Base-by-base conservation (phyloP, 2,113 vertebrate genomes). In the Apeltes quadracus region DNA sequence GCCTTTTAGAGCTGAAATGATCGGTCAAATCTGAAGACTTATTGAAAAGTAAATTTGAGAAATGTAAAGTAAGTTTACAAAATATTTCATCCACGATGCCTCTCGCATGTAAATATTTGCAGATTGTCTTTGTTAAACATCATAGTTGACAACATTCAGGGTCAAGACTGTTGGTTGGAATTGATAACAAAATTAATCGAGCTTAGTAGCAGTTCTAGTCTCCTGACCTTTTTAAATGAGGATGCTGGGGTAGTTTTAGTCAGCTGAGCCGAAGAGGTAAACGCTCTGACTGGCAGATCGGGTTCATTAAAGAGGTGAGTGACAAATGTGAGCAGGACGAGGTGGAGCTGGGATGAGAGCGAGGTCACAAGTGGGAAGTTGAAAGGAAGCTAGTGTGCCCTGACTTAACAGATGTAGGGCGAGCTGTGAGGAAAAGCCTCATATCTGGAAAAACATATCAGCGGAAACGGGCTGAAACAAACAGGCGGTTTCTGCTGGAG, bases 311-410 rank as follows among this genome's bases (percentile, higher is more conserved):
- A 32, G 15, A 55, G 41, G 48, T 1, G 0, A 46, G 23, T 20
- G 69, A 39, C 44, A 29, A 38, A 72, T 58, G 65, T 67, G 34
- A 64, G 22, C 38, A 18, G 15, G 51, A 29, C 7, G 44, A 72
- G 57, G 36, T 50, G n/a, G 4, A 39, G 54, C 34, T 20, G 65
- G 25, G 66, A 69, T 54, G 68, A 68, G 48, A 57, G 34, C 3
- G 48, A 79, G 79, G 81, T 78, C 78, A 72, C 48, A 79, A 78
- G 61, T 89, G 77, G 75, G 68, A 65, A 72, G 67, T 66, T 43
- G 81, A 87, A 55, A 82, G 89, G 90, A 91, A 88, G 62, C 44
- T 14, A 9, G 43, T 69, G 62, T 73, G 80, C 78, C 73, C 88
- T 84, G 82, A 85, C 55, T 87, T 84, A 53, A 79, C 86, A 88